Evolutionary conservation across 2,888 invertebrate species (phyloP).

Genomic region (Pandemis heparana): DNA sequence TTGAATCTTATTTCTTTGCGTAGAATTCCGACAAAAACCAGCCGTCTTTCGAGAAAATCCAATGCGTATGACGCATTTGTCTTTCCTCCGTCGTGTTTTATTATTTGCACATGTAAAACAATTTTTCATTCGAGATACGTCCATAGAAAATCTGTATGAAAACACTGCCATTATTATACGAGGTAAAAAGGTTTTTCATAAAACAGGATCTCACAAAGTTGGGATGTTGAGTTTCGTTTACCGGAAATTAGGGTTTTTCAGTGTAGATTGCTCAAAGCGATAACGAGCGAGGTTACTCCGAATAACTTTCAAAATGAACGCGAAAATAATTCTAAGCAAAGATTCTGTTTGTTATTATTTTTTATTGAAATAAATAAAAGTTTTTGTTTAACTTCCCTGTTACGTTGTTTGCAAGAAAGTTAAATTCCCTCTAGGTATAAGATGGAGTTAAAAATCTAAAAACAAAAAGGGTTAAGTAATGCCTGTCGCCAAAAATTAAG

Average conservation of each 20-base stretch:
- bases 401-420: conserved; percentile 9
- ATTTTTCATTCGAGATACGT: conserved; percentile 12
- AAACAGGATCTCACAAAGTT: conserved; percentile 42
- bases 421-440: neutral
- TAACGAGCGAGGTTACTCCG: conserved; percentile 53
- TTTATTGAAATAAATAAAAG: conserved; percentile 8
- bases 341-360: conserved; percentile 22
- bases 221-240: conserved; percentile 51
- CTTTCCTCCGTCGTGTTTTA: conserved; percentile 16
- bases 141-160: conserved; percentile 24
- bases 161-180: conserved; percentile 26
- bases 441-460: conserved; percentile 8
- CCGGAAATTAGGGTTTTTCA: conserved; percentile 64
- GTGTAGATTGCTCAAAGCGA: conserved; percentile 65
- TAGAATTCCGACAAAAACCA: conserved; percentile 11
- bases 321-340: conserved; percentile 13
- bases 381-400: neutral
- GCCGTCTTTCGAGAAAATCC: conserved; percentile 6
- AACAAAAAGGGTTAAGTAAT: conserved; percentile 4
- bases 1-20: conserved; percentile 1
- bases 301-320: conserved; percentile 30
- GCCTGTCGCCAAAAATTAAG: neutral
- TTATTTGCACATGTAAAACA: conserved; percentile 22
- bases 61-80: conserved; percentile 19
- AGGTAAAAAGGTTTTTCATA: conserved; percentile 44